phyloP scores from a whole-genome alignment of 2,113 vertebrate genomes.

The Lampris megalopsis region DNA sequence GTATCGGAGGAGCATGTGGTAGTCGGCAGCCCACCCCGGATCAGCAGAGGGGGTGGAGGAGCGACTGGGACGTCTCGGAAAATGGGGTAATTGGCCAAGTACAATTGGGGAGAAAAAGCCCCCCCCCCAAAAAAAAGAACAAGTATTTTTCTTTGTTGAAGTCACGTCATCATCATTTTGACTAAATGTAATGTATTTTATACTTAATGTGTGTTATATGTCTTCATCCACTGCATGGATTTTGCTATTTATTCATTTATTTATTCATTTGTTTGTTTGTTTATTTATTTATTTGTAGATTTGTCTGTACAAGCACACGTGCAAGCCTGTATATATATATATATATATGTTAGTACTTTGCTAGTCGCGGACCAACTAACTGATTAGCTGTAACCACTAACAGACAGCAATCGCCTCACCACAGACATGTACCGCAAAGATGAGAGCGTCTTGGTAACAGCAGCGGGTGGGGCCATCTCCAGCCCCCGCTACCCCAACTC shows the following conservation, averaged over 20 bases:
- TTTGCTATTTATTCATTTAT: background rate
- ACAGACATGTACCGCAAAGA: constrained; percentile 96
- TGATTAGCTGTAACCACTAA: constrained; percentile 94
- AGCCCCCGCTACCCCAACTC: constrained; percentile 95
- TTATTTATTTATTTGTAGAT: background rate
- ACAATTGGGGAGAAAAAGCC: no score
- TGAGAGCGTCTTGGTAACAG: constrained; percentile 88
- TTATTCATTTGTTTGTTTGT: background rate
- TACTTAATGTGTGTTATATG: background rate
- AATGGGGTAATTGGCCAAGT: no score
- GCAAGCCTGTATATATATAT: constrained; percentile 12
- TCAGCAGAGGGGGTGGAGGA: no score
- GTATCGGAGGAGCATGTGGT: no score
- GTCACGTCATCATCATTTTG: no score
- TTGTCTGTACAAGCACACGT: background rate
- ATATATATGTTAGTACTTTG: constrained; percentile 48
- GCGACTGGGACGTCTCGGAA: no score
- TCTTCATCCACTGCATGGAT: background rate
- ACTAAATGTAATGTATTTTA: background rate
- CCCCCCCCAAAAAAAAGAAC: no score
- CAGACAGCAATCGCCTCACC: constrained; percentile 92
- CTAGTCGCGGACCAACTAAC: constrained; percentile 87
- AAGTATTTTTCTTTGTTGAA: no score
- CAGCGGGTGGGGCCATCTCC: constrained; percentile 85
- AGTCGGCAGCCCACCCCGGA: no score